These are phyloP conservation scores for Brenthis ino DNA, from an alignment of 2,888 invertebrate genomes.

Conservation along the genomic window DNA sequence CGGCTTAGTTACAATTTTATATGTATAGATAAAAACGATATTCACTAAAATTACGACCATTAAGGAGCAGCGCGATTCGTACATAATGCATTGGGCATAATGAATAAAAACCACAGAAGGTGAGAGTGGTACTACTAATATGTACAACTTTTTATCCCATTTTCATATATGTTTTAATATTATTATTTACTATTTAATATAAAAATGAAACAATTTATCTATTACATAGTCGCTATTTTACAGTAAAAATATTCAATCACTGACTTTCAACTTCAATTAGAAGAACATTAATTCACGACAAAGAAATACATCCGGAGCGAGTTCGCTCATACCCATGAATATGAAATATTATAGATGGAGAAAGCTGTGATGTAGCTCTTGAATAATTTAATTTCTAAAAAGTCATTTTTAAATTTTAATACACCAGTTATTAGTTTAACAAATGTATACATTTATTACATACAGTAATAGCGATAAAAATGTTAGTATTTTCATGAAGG, in stretches of 20 bases:
- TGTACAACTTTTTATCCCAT: too few species aligned
- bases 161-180: too few species aligned
- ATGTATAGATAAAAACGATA: too few species aligned
- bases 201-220: too few species aligned
- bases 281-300: slow-evolving; percentile 23
- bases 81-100: too few species aligned
- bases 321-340: slow-evolving; percentile 19
- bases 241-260: neutral
- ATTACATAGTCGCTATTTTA: too few species aligned
- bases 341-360: slow-evolving; percentile 25
- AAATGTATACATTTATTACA: neutral
- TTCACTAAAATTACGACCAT: too few species aligned
- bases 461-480: neutral
- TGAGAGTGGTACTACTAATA: too few species aligned
- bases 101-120: too few species aligned
- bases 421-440: slow-evolving; percentile 10
- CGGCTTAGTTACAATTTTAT: too few species aligned
- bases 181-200: too few species aligned
- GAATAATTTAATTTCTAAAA: slow-evolving; percentile 25
- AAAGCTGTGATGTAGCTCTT: slow-evolving; percentile 19
- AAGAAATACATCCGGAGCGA: slow-evolving; percentile 18
- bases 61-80: too few species aligned
- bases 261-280: slow-evolving; percentile 3
- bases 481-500: neutral
- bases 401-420: slow-evolving; percentile 23